Base-by-base conservation (phyloP, 2,113 vertebrate genomes). In the Nycticebus coucang region DNA sequence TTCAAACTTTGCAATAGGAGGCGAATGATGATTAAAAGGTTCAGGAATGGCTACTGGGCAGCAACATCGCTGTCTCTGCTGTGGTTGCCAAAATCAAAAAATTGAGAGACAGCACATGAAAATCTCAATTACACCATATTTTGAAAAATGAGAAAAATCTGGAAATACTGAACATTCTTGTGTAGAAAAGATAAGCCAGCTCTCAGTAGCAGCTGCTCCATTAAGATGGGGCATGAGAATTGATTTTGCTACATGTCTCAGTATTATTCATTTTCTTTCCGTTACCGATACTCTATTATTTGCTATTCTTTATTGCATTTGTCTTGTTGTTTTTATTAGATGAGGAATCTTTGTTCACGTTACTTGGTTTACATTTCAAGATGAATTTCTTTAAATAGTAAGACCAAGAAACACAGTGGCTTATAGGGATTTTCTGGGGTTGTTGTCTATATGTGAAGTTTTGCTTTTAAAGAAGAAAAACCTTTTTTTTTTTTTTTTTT, bases 121-220 rank as follows among this genome's bases (percentile, higher is more conserved):
- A 41, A 75, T 57, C 2, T 85, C 41, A 77, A 80, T 89, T 64
- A 69, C 2, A 22, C 37, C 6, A 30, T n/a, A 5, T 30, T 30
- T 89, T n/a, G 50, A 80, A 86, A 81, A 86, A 57, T 87, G 19
- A 90, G 45, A 87, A 87, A 83, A 74, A 72, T 57, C 50, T 92
- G 66, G 50, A 92, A 86, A 89, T 85, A 6, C 28, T 95, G 78
- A 41, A 55, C n/a, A 85, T 55, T 26, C 59, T 64, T 74, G 50
- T 12, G 19, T n/a, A 69, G 79, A 69, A 74, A 81, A 0, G 4
- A 77, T 28, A 78, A 68, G 22, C 7, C 30, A 37, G n/a, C 13
- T 28, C 18, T 82, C 41, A 19, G 24, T 12, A 57, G 71, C 60
- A 28, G 28, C 18, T 19, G 5, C 26, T 75, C 45, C 4, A 0